Conservation (phyloP, 2,797 vertebrate species). For the Syngnathus rostellatus region DNA sequence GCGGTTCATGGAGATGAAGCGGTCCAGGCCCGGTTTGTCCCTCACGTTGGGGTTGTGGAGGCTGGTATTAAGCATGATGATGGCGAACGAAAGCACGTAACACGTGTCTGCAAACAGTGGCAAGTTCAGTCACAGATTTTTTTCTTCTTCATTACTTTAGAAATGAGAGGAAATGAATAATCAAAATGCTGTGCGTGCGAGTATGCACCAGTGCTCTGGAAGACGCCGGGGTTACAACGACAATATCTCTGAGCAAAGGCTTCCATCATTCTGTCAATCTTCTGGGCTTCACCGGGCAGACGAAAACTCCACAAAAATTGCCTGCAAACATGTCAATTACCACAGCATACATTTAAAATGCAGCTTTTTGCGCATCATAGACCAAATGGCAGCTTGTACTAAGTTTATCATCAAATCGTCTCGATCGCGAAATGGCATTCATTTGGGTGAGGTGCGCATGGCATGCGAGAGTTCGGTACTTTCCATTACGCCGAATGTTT, state of each 20-base stretch:
- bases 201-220: conserved; percentile 82
- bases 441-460: background rate
- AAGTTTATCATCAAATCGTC: background rate
- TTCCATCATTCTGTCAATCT: conserved; percentile 96
- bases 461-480: background rate
- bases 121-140: background rate
- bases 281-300: conserved; percentile 89
- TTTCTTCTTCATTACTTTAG: too few species aligned
- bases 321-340: conserved; percentile 45
- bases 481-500: background rate
- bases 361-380: background rate
- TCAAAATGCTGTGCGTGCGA: too few species aligned
- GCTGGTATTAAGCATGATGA: conserved; percentile 98
- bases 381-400: background rate
- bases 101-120: conserved; percentile 76
- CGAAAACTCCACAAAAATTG: conserved; percentile 96
- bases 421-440: background rate
- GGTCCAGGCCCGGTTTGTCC: conserved; percentile 86
- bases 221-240: conserved; percentile 88
- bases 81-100: conserved; percentile 91
- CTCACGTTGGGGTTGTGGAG: conserved; percentile 96
- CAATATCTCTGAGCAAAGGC: conserved; percentile 95
- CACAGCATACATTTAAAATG: background rate
- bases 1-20: conserved; percentile 93
- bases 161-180: too few species aligned